Base-by-base conservation (phyloP, 2,888 invertebrate genomes). In the Lepetodrilus schrolli region DNA sequence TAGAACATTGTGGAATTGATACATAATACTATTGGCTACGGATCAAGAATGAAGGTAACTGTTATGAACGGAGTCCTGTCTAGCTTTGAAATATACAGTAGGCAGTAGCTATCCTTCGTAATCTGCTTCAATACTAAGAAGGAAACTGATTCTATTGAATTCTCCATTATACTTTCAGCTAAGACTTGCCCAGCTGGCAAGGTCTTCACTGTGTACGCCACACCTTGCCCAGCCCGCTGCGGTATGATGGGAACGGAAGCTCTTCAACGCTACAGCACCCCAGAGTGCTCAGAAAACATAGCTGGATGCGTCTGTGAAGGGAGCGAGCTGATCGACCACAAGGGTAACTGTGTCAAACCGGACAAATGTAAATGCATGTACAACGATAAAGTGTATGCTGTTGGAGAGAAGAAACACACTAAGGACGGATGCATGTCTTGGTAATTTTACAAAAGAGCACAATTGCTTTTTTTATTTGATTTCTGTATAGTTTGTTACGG, bases 161-260 rank as follows among this genome's bases (percentile, higher is more conserved):
- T n/a, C n/a, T n/a, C n/a, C n/a, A n/a, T n/a, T n/a, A n/a, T n/a
- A n/a, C 17, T n/a, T 47, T 47, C 47, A 68, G 68, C 68, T 2
- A 68, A 68, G 43, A 10, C 21, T 5, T 68, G 68, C 30, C 68
- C 47, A 20, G 68, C 10, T 30, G 68, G 43, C 8, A 68, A 68
- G 43, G n/a, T 47, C 43, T 68, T 43, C 68, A 26, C 68, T 8
- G 43, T 43, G 47, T 68, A 23, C 26, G 68, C 68, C 10, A 43
- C 43, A 23, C 68, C 47, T 8, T 68, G 68, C 26, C 68, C 38
- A 8, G 38, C 68, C n/a, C 43, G 26, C n/a, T 68, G 68, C 47
- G 68, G 68, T 8, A 43, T 38, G 47, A 47, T 43, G 43, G 47
- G 23, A 5, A 10, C 30, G 34, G 58, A 58, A 3, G n/a, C 23